A percentile compares a stretch with the other conserved stretches of the same genome.
These are phyloP conservation scores for Oreochromis mossambicus DNA, from an alignment of 2,797 vertebrate genomes.

Conservation along the genomic window DNA sequence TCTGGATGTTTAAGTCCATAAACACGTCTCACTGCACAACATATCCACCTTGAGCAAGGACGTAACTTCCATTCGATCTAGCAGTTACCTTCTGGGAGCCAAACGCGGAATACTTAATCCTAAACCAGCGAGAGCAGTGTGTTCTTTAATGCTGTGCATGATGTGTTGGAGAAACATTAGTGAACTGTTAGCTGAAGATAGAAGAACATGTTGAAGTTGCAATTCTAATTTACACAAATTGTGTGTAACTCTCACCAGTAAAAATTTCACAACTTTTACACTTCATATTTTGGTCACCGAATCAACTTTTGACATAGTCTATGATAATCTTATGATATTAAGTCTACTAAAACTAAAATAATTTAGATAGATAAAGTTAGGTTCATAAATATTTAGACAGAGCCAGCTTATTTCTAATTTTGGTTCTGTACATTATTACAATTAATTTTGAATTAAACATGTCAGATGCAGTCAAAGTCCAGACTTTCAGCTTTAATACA, in stretches of 20 bases:
- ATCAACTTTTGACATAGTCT: background rate
- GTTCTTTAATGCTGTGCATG: background rate
- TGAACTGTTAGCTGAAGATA: background rate
- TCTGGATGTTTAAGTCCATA: constrained; percentile 13
- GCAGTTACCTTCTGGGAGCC: background rate
- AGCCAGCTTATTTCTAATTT: background rate
- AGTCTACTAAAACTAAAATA: background rate
- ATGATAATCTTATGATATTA: background rate
- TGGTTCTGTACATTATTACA: background rate
- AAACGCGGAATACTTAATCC: background rate
- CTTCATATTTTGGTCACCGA: background rate
- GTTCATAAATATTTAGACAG: background rate
- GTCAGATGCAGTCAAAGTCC: background rate
- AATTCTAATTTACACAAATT: background rate
- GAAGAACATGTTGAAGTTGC: background rate
- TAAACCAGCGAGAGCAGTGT: background rate
- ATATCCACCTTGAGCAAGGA: background rate
- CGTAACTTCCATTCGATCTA: background rate
- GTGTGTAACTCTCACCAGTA: background rate
- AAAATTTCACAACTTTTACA: background rate
- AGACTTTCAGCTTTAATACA: background rate
- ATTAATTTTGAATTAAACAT: background rate
- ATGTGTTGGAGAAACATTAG: background rate
- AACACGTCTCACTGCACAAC: background rate
- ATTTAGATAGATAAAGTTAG: background rate